Evolutionary conservation across 2,888 invertebrate genomes (phyloP).

Genomic region (Ptilodon capucinus): DNA sequence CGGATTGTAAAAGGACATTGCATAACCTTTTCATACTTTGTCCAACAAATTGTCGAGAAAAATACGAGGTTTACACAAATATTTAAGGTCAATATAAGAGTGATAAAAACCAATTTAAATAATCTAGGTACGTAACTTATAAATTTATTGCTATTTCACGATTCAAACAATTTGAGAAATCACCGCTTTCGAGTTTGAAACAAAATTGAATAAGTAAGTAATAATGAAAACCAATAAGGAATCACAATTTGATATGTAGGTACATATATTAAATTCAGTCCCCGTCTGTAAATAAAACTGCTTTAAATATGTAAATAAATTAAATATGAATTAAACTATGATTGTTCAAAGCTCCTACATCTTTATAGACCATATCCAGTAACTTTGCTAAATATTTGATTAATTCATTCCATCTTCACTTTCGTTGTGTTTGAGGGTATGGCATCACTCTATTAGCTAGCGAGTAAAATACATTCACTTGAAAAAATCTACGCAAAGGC

Average conservation of each 20-base stretch:
- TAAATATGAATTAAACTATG: too few species aligned
- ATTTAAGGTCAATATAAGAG: constrained; percentile 6
- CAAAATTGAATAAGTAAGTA: background rate
- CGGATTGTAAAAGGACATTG: background rate
- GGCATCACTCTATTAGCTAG: background rate
- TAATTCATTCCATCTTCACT: background rate
- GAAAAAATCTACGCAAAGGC: constrained; percentile 32
- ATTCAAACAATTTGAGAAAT: background rate
- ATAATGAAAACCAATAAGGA: too few species aligned
- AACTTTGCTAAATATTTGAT: background rate
- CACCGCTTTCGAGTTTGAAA: background rate
- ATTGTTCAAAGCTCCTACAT: too few species aligned
- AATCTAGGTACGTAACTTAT: background rate
- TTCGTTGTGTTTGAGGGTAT: background rate
- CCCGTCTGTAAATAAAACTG: too few species aligned
- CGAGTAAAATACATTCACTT: background rate
- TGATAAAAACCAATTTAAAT: constrained; percentile 2
- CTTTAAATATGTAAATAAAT: too few species aligned
- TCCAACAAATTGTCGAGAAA: background rate
- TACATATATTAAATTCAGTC: too few species aligned
- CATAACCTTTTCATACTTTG: background rate
- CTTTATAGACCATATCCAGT: too few species aligned
- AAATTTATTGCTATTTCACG: background rate
- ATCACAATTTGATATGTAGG: too few species aligned
- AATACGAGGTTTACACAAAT: background rate